Base-by-base conservation (phyloP, 2,888 invertebrate species). In the Glyphotaelius pellucidus region DNA sequence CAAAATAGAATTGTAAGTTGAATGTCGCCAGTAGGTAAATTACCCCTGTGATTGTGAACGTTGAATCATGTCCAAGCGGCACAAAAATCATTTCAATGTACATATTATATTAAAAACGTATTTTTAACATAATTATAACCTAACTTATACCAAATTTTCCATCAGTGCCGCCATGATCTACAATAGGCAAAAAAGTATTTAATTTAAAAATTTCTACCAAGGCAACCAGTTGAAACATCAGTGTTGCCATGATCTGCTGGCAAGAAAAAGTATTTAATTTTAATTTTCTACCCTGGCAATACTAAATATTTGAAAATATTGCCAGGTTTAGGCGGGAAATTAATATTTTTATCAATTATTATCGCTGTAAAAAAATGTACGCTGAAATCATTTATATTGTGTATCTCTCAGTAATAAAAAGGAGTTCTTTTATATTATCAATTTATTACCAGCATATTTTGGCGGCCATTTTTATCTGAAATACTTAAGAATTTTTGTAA, bases 31-130 rank as follows among this genome's bases (percentile, higher is more conserved):
- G 67, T 67, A 80, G 90, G 90, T 86, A 91, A 86, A 9, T 84
- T 90, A 88, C 89, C 92, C 91, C 90, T 80, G 90, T 92, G 90
- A 92, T 91, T 92, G 92, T 92, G 92, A 85, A 87, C 32, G 83
- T 80, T 80, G 79, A 86, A 80, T 85, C 30, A 85, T 91, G 89
- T 80, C 80, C 52, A 32, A 90, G 25, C 79, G 90, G 91, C 91
- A 92, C 91, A 90, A 91, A 91, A 89, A 90, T 86, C 81, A 79
- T 91, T 90, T 38, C 30, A 88, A 87, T 92, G 92, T 92, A 91
- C 15, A 91, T 90, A 91, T 90, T 86, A 90, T 52, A 35, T 25
- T 67, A 67, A 67, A 67, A 67, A 67, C 7, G 25, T 67, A 83
- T 83, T 35, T 83, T 35, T 83, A 83, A 83, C 25, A 35, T 83